Evolutionary conservation across 2,797 vertebrate species (phyloP).

Genomic region (Pelobates cultripes): DNA sequence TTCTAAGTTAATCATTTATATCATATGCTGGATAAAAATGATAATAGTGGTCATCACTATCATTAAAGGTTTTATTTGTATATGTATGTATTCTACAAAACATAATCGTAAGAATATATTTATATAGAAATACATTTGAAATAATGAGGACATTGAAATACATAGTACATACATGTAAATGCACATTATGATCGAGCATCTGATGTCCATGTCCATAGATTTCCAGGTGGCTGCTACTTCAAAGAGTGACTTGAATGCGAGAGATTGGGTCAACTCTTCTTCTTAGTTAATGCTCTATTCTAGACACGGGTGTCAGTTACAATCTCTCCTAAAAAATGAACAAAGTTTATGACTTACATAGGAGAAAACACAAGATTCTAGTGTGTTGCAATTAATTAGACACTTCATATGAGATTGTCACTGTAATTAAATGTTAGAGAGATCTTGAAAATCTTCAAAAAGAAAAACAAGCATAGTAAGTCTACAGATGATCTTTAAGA

Average conservation of each 20-base stretch:
- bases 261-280: neutral
- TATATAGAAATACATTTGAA: neutral
- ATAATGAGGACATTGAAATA: neutral
- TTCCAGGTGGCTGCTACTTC: neutral
- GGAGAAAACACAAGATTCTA: neutral
- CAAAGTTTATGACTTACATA: neutral
- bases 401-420: neutral
- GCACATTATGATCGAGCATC: neutral
- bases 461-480: neutral
- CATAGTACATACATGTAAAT: neutral
- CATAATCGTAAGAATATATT: too few species aligned
- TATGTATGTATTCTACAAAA: too few species aligned
- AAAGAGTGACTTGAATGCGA: neutral
- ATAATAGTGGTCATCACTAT: too few species aligned
- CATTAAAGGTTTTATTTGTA: too few species aligned
- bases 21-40: too few species aligned
- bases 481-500: neutral
- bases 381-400: neutral
- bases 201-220: neutral
- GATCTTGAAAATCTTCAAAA: constrained; percentile 2
- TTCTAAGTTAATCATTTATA: too few species aligned
- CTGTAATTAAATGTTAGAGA: neutral
- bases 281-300: neutral
- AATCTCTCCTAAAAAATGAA: neutral
- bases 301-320: neutral